A percentile compares a stretch with the other conserved stretches of the same genome.
phyloP scores from a whole-genome alignment of 2,113 vertebrate species.

The Ariopsis seemanni region DNA sequence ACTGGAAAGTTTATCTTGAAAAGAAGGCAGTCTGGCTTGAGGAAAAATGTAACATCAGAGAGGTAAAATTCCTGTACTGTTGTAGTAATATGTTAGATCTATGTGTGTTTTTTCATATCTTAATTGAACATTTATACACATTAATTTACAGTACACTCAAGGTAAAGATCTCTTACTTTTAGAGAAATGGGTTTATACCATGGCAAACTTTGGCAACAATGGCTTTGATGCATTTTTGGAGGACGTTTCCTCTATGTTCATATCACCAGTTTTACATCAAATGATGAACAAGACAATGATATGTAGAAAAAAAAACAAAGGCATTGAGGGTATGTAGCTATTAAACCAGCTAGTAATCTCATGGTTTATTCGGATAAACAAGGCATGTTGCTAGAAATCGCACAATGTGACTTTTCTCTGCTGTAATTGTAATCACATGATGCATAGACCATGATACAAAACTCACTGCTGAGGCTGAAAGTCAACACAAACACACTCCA shows the following conservation, averaged over 20 bases:
- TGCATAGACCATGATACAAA: conserved; percentile 16
- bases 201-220: background rate
- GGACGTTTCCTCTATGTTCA: background rate
- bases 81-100: background rate
- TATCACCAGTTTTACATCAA: background rate
- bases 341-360: background rate
- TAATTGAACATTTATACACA: background rate
- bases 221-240: background rate
- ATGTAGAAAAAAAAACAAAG: background rate
- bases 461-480: conserved; percentile 32
- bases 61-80: background rate
- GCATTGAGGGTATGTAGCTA: background rate
- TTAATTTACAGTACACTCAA: background rate
- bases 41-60: background rate
- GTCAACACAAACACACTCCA: conserved; percentile 35
- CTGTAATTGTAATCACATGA: conserved; percentile 11
- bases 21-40: background rate
- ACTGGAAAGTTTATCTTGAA: background rate
- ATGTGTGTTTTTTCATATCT: background rate
- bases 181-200: background rate
- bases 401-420: background rate
- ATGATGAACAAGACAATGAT: background rate
- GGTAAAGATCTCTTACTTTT: background rate
- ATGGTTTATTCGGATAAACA: conserved; percentile 15
- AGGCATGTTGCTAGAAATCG: conserved; percentile 10